phyloP scores from a whole-genome alignment of 2,113 vertebrate genomes.

The Erpornis zantholeuca region DNA sequence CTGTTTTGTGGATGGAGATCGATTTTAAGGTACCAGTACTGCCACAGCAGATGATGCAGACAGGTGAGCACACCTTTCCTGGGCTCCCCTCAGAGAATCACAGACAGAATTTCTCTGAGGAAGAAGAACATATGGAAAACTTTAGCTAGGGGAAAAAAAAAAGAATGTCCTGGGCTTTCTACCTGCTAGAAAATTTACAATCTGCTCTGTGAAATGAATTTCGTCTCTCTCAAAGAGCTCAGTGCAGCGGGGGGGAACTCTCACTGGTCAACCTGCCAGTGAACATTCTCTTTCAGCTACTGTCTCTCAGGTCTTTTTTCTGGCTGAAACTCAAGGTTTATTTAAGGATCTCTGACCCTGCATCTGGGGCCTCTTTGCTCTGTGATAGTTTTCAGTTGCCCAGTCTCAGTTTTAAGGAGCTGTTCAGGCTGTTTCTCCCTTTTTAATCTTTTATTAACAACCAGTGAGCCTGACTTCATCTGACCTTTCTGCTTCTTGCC shows the following conservation, averaged over 20 bases:
- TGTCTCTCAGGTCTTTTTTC: not conserved
- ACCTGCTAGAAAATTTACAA: not conserved
- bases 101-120: not conserved
- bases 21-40: not conserved
- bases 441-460: constrained; percentile 28
- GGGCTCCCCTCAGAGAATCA: not conserved
- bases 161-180: not conserved
- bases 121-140: not conserved
- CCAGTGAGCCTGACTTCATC: not conserved
- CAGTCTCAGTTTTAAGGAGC: not conserved
- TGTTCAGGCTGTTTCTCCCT: not conserved
- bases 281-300: not conserved
- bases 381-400: not conserved
- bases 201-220: not conserved
- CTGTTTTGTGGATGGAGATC: not conserved
- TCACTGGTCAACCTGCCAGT: not conserved
- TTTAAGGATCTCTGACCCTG: not conserved
- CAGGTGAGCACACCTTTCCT: not conserved
- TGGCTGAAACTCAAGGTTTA: not conserved
- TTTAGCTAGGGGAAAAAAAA: not conserved
- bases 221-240: not conserved
- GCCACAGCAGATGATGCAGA: not conserved
- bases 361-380: not conserved
- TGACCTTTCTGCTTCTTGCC: not conserved
- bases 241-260: not conserved